Percentiles rank a stretch among this genome's conserved stretches.
phyloP scores from a whole-genome alignment of 2,888 invertebrate genomes.

The Stegophylla sp. region DNA sequence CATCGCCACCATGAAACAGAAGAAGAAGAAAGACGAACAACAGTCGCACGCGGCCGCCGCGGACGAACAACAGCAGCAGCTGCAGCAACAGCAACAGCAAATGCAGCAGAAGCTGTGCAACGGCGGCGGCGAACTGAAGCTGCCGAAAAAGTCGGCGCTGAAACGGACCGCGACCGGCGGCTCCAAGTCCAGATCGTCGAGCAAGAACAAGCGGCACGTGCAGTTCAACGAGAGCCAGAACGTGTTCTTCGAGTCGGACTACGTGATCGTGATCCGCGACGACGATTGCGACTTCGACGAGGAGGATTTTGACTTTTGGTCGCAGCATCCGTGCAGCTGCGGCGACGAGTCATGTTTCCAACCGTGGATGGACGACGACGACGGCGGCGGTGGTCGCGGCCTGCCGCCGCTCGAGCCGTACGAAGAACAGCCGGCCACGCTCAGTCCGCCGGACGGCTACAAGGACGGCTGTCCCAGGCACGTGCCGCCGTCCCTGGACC shows the following conservation, averaged over 20 bases:
- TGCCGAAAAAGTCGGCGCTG: slow-evolving; percentile 62
- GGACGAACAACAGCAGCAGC: slow-evolving; percentile 31
- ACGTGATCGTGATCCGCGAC: slow-evolving; percentile 87
- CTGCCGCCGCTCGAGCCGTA: slow-evolving; percentile 70
- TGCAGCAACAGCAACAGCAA: slow-evolving; percentile 56
- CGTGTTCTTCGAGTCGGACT: slow-evolving; percentile 90
- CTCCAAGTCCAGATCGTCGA: slow-evolving; percentile 62
- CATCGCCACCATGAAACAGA: slow-evolving; percentile 60
- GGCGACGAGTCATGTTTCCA: slow-evolving; percentile 70
- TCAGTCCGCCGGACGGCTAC: slow-evolving; percentile 90
- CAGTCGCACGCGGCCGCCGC: not conserved
- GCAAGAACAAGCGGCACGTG: slow-evolving; percentile 77
- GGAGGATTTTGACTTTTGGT: slow-evolving; percentile 65
- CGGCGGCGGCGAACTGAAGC: slow-evolving; percentile 59
- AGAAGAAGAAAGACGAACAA: slow-evolving; percentile 57
- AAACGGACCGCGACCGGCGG: slow-evolving; percentile 61
- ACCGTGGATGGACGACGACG: slow-evolving; percentile 64
- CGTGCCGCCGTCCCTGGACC: slow-evolving; percentile 30
- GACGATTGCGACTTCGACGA: slow-evolving; percentile 86
- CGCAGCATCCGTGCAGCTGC: slow-evolving; percentile 74
- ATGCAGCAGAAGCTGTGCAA: slow-evolving; percentile 60
- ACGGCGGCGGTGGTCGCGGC: slow-evolving; percentile 63
- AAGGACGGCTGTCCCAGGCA: slow-evolving; percentile 70
- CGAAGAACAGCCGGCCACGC: slow-evolving; percentile 78
- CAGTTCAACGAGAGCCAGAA: slow-evolving; percentile 88